Percentiles rank a stretch among this genome's conserved stretches.
phyloP scores from a whole-genome alignment of 53 echinoderm and acorn worm species.

The Echinometra lucunter region DNA sequence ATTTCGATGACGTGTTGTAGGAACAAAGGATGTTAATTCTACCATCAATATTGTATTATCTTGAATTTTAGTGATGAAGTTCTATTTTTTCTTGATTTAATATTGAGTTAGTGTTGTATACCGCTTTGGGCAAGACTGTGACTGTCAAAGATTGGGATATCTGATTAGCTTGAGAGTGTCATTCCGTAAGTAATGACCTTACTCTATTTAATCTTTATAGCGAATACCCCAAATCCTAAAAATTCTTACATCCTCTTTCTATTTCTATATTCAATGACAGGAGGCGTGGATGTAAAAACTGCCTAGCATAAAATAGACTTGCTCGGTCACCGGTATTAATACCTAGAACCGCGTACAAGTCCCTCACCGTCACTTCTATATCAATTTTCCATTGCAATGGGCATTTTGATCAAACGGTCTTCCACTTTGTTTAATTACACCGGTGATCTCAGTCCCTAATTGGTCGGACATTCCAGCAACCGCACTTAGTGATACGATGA shows the following conservation, averaged over 20 bases:
- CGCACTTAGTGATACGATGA: background rate
- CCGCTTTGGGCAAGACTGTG: background rate
- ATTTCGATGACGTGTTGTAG: too few species aligned
- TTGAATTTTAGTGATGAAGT: too few species aligned
- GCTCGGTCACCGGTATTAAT: conserved; percentile 23
- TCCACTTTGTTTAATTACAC: conserved; percentile 42
- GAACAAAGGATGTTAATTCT: too few species aligned
- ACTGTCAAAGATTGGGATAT: background rate
- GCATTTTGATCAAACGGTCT: conserved; percentile 23
- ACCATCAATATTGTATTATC: too few species aligned
- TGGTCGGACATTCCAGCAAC: conserved; percentile 21
- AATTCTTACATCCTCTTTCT: background rate
- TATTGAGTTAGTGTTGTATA: background rate
- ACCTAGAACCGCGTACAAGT: background rate
- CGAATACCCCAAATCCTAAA: background rate
- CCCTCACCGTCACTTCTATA: background rate
- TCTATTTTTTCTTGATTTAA: too few species aligned
- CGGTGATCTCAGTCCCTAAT: conserved; percentile 21
- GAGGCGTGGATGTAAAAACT: conserved; percentile 30
- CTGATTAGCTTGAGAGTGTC: background rate
- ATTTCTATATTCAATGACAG: background rate
- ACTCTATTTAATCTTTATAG: background rate
- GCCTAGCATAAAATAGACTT: conserved; percentile 28
- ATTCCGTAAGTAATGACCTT: background rate
- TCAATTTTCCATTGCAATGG: conserved; percentile 42